A percentile compares a stretch with the other conserved stretches of the same genome.
Conservation (phyloP, 2,113 vertebrate species). For the Sturnira hondurensis region DNA sequence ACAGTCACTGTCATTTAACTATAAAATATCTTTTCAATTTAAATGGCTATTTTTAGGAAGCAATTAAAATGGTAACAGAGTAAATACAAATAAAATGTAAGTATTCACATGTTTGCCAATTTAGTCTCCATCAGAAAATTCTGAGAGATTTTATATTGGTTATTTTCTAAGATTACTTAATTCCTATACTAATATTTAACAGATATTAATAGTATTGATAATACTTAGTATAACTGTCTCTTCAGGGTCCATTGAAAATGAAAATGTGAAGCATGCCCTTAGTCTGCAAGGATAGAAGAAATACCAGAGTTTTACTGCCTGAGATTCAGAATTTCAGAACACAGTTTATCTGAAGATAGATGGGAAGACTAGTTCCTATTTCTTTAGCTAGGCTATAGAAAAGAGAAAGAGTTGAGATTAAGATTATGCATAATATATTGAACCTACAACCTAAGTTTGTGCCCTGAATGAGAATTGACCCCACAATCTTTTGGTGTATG, state of each 20-base stretch:
- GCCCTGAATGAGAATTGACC: too few species aligned
- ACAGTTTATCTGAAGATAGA: not conserved
- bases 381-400: not conserved
- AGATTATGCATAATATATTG: not conserved
- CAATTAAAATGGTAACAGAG: not conserved
- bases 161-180: constrained; percentile 24
- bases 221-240: not conserved
- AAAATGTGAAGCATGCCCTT: not conserved
- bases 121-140: not conserved
- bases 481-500: too few species aligned
- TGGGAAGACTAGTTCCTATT: not conserved
- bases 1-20: not conserved
- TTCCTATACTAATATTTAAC: not conserved
- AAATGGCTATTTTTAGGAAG: not conserved
- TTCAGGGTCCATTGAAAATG: not conserved
- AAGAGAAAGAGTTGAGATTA: not conserved
- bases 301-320: not conserved
- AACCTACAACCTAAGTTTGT: too few species aligned
- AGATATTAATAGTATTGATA: not conserved
- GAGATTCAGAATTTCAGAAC: constrained; percentile 13
- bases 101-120: not conserved
- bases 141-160: not conserved
- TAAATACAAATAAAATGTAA: not conserved
- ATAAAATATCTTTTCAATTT: constrained; percentile 5
- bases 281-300: not conserved